A percentile compares a stretch with the other conserved stretches of the same genome.
phyloP scores from a whole-genome alignment of 2,797 vertebrate genomes.

The Choloepus didactylus region DNA sequence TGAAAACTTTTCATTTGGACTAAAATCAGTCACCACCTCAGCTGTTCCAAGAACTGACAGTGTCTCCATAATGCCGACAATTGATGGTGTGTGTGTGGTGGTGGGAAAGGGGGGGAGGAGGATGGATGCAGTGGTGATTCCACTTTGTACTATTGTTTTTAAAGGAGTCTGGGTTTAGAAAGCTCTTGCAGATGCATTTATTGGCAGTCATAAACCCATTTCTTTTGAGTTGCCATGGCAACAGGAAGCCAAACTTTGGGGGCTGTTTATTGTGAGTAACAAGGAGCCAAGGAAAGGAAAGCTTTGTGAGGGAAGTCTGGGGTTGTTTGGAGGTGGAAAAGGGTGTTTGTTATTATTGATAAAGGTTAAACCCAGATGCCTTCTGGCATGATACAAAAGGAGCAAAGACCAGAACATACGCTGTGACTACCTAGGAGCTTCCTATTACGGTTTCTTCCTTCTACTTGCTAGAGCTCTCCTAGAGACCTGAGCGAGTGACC shows the following conservation, averaged over 20 bases:
- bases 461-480: not conserved
- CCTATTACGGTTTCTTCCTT: constrained; percentile 60
- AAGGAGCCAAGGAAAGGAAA: constrained; percentile 73
- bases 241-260: constrained; percentile 66
- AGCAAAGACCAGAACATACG: not conserved
- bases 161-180: constrained; percentile 71
- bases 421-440: constrained; percentile 51
- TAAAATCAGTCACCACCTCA: constrained; percentile 59
- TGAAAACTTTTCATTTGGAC: constrained; percentile 38
- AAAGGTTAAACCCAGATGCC: constrained; percentile 56
- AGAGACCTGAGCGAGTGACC: constrained; percentile 57
- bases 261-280: constrained; percentile 69
- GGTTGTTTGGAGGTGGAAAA: not conserved
- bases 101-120: not conserved
- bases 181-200: constrained; percentile 78
- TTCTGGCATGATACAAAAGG: not conserved
- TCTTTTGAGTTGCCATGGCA: constrained; percentile 72
- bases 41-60: constrained; percentile 41
- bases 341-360: not conserved
- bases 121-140: constrained; percentile 51
- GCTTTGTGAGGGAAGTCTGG: constrained; percentile 63
- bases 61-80: constrained; percentile 53
- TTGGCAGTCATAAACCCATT: constrained; percentile 52
- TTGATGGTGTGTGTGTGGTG: not conserved
- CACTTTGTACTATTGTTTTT: constrained; percentile 77